phyloP scores from a whole-genome alignment of 2,888 invertebrate genomes.

The Cynaeus angustus region DNA sequence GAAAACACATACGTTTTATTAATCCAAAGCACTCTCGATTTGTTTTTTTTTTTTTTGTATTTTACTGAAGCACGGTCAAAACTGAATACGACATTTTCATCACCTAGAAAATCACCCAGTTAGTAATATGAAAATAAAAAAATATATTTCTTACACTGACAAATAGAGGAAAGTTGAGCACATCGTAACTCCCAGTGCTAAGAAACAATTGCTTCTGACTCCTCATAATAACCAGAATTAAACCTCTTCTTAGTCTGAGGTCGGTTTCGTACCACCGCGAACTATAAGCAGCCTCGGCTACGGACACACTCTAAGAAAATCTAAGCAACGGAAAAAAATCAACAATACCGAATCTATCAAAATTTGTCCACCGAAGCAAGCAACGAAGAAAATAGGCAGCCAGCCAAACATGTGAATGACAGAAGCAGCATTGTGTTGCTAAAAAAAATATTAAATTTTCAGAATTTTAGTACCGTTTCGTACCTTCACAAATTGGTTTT shows the following conservation, averaged over 20 bases:
- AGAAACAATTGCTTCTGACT: slow-evolving; percentile 34
- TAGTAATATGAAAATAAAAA: background rate
- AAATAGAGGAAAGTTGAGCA: slow-evolving; percentile 6
- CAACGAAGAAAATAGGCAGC: slow-evolving; percentile 4
- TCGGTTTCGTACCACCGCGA: slow-evolving; percentile 33
- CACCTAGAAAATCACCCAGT: background rate
- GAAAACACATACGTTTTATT: no score
- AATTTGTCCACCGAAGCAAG: slow-evolving; percentile 11
- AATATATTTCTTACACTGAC: background rate
- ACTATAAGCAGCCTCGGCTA: slow-evolving; percentile 12
- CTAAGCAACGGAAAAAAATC: no score
- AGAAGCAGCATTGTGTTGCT: slow-evolving; percentile 1
- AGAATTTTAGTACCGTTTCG: background rate
- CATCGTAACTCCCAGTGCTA: slow-evolving; percentile 14
- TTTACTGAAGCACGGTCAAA: slow-evolving; percentile 1
- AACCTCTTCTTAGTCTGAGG: slow-evolving; percentile 3
- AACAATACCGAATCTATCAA: slow-evolving; percentile 20
- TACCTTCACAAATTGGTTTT: slow-evolving; percentile 22
- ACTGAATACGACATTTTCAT: slow-evolving; percentile 19
- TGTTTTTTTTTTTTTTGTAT: no score
- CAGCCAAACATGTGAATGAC: slow-evolving; percentile 10
- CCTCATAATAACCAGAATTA: slow-evolving; percentile 33
- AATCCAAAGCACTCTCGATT: no score
- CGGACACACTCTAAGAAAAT: slow-evolving; percentile 15
- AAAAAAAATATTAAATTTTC: background rate